Conservation (phyloP, 1,140 invertebrate species). For the Cydia strobilella region DNA sequence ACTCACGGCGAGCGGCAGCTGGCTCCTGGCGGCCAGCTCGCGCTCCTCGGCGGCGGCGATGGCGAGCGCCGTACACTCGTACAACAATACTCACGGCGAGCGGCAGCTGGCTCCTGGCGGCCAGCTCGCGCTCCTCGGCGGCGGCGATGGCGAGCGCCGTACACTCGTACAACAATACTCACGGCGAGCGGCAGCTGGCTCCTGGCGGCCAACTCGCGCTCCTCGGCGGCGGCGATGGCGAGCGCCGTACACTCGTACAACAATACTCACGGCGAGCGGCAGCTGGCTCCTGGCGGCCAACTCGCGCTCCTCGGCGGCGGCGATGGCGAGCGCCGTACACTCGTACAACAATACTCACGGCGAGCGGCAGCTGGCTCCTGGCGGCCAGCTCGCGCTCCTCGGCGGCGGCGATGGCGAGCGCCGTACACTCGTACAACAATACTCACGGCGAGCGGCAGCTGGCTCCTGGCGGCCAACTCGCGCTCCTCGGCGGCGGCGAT, state of each 20-base stretch:
- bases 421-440: no score
- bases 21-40: slow-evolving; percentile 60
- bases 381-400: slow-evolving; percentile 67
- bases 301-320: slow-evolving; percentile 70
- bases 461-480: slow-evolving; percentile 60
- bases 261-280: no score
- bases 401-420: slow-evolving; percentile 67
- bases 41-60: slow-evolving; percentile 70
- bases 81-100: no score
- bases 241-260: slow-evolving; percentile 71
- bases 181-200: slow-evolving; percentile 66
- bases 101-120: slow-evolving; percentile 63
- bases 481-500: slow-evolving; percentile 70
- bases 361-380: slow-evolving; percentile 64
- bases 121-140: slow-evolving; percentile 67
- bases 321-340: slow-evolving; percentile 69
- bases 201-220: slow-evolving; percentile 62
- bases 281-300: slow-evolving; percentile 60
- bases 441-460: slow-evolving; percentile 67
- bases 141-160: slow-evolving; percentile 69
- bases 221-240: slow-evolving; percentile 68
- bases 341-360: no score
- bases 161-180: no score
- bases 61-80: slow-evolving; percentile 69
- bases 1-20: slow-evolving; percentile 67